Conservation (phyloP, 2,888 invertebrate species). For the Ormyrus labotus region DNA sequence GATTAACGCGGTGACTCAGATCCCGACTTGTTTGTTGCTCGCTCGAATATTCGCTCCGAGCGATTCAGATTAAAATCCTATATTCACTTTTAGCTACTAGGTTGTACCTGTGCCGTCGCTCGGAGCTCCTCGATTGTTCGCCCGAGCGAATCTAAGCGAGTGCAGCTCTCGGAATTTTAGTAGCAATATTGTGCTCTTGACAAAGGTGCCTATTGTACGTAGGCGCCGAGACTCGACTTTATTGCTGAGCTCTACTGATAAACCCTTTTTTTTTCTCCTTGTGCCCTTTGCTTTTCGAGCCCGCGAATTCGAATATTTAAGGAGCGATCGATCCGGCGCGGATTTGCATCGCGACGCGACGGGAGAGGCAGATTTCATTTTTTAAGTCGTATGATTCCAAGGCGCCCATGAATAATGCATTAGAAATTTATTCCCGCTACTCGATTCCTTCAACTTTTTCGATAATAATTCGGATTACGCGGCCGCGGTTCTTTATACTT, state of each 20-base stretch:
- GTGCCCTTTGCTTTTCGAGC: background rate
- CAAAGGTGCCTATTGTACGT: background rate
- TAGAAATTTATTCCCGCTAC: slow-evolving; percentile 1
- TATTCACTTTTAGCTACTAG: slow-evolving; percentile 33
- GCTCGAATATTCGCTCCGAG: slow-evolving; percentile 26
- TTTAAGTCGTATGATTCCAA: slow-evolving; percentile 6
- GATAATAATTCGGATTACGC: too few relatives aligned
- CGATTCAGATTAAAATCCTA: slow-evolving; percentile 47
- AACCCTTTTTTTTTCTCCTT: background rate
- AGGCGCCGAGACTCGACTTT: slow-evolving; percentile 15
- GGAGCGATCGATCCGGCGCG: slow-evolving; percentile 10
- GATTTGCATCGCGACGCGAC: slow-evolving; percentile 4
- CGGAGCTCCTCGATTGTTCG: slow-evolving; percentile 4
- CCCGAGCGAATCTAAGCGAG: slow-evolving; percentile 44
- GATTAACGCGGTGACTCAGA: background rate
- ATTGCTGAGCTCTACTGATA: background rate
- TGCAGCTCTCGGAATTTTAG: slow-evolving; percentile 21
- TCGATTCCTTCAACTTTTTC: slow-evolving; percentile 6
- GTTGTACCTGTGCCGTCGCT: background rate
- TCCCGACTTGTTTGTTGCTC: background rate
- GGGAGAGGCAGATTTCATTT: background rate
- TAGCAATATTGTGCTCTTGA: background rate
- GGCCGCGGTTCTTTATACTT: background rate
- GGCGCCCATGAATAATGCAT: slow-evolving; percentile 41
- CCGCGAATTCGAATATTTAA: background rate